These are phyloP conservation scores for Sebastes kiyomatsui DNA, from an alignment of 2,797 vertebrate species.

Conservation along the genomic window DNA sequence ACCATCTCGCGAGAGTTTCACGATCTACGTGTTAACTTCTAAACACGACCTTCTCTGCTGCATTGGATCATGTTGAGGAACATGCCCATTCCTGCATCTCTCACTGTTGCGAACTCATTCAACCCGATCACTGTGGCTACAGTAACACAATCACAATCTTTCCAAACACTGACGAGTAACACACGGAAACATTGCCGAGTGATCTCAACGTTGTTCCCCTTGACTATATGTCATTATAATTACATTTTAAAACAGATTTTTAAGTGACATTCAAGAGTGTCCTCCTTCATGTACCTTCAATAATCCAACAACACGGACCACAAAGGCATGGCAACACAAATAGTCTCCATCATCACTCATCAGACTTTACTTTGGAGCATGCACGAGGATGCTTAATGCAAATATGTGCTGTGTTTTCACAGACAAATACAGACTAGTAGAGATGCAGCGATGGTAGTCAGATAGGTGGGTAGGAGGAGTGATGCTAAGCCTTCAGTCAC, in stretches of 20 bases:
- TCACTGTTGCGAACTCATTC: neutral
- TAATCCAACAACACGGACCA: constrained; percentile 18
- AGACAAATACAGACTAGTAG: constrained; percentile 56
- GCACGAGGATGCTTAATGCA: constrained; percentile 13
- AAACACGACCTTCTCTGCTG: too few relatives aligned
- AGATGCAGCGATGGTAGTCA: constrained; percentile 5
- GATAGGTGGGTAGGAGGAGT: constrained; percentile 3
- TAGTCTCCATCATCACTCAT: constrained; percentile 35
- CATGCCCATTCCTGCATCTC: constrained; percentile 37
- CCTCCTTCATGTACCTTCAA: neutral
- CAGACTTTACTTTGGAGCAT: constrained; percentile 30
- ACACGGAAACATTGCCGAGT: neutral
- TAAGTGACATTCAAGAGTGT: neutral
- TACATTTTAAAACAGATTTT: neutral
- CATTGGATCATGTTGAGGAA: neutral
- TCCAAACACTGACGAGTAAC: neutral
- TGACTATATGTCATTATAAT: neutral
- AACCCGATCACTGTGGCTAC: constrained; percentile 11
- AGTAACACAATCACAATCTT: neutral
- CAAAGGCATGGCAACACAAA: constrained; percentile 22
- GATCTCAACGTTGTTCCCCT: neutral
- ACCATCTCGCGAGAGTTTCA: too few relatives aligned
- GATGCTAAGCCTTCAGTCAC: constrained; percentile 1
- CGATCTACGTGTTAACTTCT: too few relatives aligned
- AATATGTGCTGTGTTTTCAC: constrained; percentile 44